Percentiles rank a stretch among this genome's conserved stretches.
phyloP scores from a whole-genome alignment of 2,888 invertebrate genomes.

The Muschampia plurimacula region DNA sequence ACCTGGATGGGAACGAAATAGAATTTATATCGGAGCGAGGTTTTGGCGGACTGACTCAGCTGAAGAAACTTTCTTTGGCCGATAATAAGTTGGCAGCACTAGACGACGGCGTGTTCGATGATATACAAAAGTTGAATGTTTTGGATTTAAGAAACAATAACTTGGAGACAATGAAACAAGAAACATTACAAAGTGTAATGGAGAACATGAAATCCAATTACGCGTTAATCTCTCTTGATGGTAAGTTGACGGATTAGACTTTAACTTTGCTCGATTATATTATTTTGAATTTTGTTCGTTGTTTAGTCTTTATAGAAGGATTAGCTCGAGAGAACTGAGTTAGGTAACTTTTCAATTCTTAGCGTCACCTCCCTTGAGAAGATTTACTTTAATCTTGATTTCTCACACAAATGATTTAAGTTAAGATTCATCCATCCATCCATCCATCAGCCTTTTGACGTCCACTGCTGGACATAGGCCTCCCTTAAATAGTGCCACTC shows the following conservation, averaged over 20 bases:
- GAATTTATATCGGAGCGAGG: conserved; percentile 92
- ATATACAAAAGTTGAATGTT: conserved; percentile 89
- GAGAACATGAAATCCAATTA: conserved; percentile 89
- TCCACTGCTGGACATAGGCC: too few relatives aligned
- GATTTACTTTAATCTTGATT: conserved; percentile 16
- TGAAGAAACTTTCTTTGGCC: conserved; percentile 90
- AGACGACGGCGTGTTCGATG: conserved; percentile 89
- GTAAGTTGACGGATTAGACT: conserved; percentile 82
- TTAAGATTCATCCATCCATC: neutral
- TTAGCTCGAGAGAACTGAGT: conserved; percentile 8
- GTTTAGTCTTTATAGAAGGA: conserved; percentile 12
- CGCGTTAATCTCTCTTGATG: conserved; percentile 91
- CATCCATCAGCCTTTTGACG: too few relatives aligned
- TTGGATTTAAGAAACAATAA: conserved; percentile 92
- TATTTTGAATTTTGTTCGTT: conserved; percentile 9
- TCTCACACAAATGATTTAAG: conserved; percentile 1
- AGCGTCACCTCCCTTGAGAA: neutral
- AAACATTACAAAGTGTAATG: conserved; percentile 89
- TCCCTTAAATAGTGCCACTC: neutral
- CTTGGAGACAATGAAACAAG: conserved; percentile 90
- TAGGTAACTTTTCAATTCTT: conserved; percentile 17
- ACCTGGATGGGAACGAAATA: conserved; percentile 89
- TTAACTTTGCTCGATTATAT: conserved; percentile 12
- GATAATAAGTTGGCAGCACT: conserved; percentile 91
- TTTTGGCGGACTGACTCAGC: conserved; percentile 90